Evolutionary conservation across 2,797 vertebrate genomes (phyloP).

Genomic region (Balearica regulorum): DNA sequence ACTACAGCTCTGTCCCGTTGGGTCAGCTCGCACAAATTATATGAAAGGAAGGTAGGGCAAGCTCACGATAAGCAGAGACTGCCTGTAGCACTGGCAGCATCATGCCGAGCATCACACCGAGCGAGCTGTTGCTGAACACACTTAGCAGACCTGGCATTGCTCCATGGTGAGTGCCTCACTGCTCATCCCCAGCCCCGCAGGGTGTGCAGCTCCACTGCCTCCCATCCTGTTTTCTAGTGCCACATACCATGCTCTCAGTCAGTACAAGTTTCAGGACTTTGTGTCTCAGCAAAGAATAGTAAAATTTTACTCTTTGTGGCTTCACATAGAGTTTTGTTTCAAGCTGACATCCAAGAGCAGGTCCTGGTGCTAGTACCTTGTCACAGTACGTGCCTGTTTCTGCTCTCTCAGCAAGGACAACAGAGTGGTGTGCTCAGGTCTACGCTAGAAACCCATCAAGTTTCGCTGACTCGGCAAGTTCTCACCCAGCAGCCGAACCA

Average conservation of each 20-base stretch:
- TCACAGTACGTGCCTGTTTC: not conserved
- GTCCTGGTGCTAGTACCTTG: not conserved
- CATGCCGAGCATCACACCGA: not conserved
- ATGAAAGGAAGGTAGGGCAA: not conserved
- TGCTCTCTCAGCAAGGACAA: not conserved
- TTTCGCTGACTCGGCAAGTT: not conserved
- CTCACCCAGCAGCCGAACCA: not conserved
- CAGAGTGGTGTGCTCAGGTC: not conserved
- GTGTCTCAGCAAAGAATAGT: not conserved
- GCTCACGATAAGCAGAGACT: not conserved
- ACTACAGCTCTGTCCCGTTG: not conserved
- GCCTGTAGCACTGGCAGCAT: not conserved
- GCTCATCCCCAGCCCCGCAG: not conserved
- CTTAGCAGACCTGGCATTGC: not conserved
- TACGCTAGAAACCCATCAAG: not conserved
- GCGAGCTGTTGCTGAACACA: not conserved
- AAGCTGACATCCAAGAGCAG: rapidly evolving
- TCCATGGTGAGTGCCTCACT: not conserved
- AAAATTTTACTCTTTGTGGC: not conserved
- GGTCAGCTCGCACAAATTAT: not conserved
- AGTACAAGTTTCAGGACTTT: not conserved
- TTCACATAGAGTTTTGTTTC: not conserved
- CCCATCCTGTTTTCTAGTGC: not conserved
- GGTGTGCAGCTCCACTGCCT: not conserved
- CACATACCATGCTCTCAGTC: not conserved